These are phyloP conservation scores for Tipula helvola DNA, from an alignment of 2,888 invertebrate species.

Conservation along the genomic window DNA sequence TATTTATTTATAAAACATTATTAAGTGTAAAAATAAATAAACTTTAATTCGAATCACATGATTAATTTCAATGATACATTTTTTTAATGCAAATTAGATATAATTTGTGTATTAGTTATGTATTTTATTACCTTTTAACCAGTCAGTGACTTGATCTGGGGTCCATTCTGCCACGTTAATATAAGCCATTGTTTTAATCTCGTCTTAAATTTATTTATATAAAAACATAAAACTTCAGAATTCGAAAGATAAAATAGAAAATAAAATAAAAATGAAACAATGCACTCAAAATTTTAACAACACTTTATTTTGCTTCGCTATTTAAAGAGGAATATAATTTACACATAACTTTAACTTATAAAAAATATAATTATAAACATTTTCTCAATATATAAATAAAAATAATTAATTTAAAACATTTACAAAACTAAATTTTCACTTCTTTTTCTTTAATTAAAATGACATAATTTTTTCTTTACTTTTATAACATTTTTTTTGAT, in stretches of 20 bases:
- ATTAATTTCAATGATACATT: not conserved
- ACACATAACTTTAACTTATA: not conserved
- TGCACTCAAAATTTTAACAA: not conserved
- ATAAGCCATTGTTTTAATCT: constrained; percentile 48
- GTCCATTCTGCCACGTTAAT: constrained; percentile 83
- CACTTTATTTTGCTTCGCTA: not conserved
- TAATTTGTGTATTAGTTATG: not conserved
- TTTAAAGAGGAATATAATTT: not conserved
- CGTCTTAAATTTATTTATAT: not conserved
- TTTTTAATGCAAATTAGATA: not conserved
- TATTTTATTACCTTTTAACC: constrained; percentile 61
- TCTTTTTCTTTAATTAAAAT: not conserved
- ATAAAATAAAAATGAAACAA: not conserved
- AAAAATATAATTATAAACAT: not conserved
- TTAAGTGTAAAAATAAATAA: not conserved
- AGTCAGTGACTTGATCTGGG: constrained; percentile 79
- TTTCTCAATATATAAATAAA: not conserved
- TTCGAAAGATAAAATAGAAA: not conserved
- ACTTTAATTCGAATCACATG: not conserved
- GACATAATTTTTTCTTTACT: not conserved
- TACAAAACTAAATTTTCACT: not conserved
- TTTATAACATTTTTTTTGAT: not conserved
- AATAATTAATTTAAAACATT: not conserved
- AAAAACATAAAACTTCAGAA: not conserved
- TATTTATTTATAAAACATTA: not conserved